phyloP scores from a whole-genome alignment of 2,113 vertebrate genomes.

The Ovibos moschatus region DNA sequence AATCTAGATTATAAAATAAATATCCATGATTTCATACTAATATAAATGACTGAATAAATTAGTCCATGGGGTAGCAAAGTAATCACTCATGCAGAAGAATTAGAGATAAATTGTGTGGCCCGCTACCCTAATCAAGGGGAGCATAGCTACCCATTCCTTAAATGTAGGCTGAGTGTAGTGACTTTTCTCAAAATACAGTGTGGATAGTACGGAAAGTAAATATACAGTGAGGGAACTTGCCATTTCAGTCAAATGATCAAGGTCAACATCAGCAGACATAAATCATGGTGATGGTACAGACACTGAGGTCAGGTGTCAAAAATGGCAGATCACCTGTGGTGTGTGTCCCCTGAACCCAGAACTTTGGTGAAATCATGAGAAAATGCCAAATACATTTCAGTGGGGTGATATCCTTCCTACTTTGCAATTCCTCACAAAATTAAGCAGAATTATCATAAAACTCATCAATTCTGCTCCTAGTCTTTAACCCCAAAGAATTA shows the following conservation, averaged over 20 bases:
- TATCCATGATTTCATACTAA: not conserved
- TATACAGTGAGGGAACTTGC: not conserved
- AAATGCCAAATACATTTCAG: not conserved
- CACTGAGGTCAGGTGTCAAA: not conserved
- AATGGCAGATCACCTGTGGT: not conserved
- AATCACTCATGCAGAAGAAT: not conserved
- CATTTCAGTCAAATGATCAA: not conserved
- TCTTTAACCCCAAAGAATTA: not conserved
- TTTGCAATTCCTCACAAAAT: not conserved
- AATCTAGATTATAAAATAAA: not conserved
- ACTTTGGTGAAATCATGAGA: not conserved
- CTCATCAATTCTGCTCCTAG: not conserved
- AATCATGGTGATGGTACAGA: not conserved
- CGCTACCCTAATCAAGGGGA: not conserved
- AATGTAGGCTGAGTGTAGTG: not conserved
- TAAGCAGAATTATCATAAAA: not conserved
- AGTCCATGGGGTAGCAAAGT: not conserved
- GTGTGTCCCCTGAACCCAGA: not conserved
- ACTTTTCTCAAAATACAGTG: not conserved
- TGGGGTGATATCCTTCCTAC: not conserved
- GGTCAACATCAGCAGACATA: not conserved
- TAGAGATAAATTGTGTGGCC: rapidly evolving
- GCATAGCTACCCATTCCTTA: not conserved
- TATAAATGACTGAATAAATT: not conserved
- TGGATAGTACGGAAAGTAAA: not conserved